Conservation (phyloP, 2,797 vertebrate genomes). For the Falco columbarius region DNA sequence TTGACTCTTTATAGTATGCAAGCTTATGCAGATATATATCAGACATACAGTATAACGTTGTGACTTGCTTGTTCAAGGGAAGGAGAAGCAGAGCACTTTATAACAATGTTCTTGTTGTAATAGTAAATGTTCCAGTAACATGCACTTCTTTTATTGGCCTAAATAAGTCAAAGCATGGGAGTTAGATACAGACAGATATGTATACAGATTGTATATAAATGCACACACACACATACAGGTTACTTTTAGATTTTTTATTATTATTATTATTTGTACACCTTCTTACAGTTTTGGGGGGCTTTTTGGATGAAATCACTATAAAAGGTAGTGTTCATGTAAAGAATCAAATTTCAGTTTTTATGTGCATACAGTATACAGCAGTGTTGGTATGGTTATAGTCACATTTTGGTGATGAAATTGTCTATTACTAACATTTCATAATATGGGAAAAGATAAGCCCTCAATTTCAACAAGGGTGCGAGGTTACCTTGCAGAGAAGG, state of each 20-base stretch:
- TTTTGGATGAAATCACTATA: constrained; percentile 35
- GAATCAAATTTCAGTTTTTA: not conserved
- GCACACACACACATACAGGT: not conserved
- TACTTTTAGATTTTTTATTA: constrained; percentile 16
- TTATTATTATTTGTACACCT: constrained; percentile 5
- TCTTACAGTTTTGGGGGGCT: not conserved
- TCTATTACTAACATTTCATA: not conserved
- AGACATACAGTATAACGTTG: not conserved
- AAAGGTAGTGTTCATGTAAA: constrained; percentile 6
- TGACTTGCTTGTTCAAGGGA: constrained; percentile 70
- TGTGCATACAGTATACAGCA: not conserved
- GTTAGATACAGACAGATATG: not conserved
- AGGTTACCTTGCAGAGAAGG: not conserved
- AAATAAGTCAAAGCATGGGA: constrained; percentile 58
- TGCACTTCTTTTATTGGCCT: constrained; percentile 51
- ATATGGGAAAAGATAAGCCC: not conserved
- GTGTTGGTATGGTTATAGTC: not conserved
- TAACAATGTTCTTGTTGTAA: not conserved
- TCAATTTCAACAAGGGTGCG: not conserved
- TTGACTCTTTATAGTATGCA: constrained; percentile 53
- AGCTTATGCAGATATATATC: constrained; percentile 58
- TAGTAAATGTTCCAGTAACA: constrained; percentile 9
- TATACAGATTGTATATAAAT: constrained; percentile 42
- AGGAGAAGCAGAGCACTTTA: constrained; percentile 40
- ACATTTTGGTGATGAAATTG: constrained; percentile 31